Base-by-base conservation (phyloP, 2,797 vertebrate genomes). In the Enteromius thamalakanensis region DNA sequence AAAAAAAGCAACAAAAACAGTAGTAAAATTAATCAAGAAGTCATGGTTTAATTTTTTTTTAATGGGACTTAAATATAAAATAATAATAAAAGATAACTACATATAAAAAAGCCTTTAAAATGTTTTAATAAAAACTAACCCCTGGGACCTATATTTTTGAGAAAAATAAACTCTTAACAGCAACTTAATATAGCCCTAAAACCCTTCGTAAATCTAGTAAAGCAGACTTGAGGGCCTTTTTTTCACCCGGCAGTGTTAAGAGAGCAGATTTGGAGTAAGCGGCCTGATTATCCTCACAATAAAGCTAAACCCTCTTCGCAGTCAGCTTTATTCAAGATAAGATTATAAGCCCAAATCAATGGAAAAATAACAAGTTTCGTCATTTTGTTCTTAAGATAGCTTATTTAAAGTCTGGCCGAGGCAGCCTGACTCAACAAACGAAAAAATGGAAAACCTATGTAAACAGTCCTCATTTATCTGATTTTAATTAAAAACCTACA, bases 311-410 rank as follows among this genome's bases (percentile, higher is more conserved):
- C 76, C 71, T 69, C 72, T 83, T 65, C n/a, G 19, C 81, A 67
- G 53, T 83, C 62, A 74, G 78, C 64, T 71, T 84, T 84, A 77
- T 82, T 84, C 79, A 51, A 84, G 70, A 87, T 71, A 82, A 79
- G 76, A 87, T 76, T 86, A 87, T 76, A 84, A 82, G 53, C 79
- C 82, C 55, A 62, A 84, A 86, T 87, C 82, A 87, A 87, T 84
- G 70, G 62, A 74, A 87, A 76, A 76, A 85, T 81, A 85, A 78
- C 80, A 84, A 79, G 75, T 40, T 76, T 79, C 79, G 49, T 81
- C 81, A 79, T 76, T 82, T 34, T 80, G 55, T 79, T 86, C 75
- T 79, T 51, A 69, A 71, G 67, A 69, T 74, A 51, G 81, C 60
- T 83, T 80, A 80, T 83, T 69, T 15, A 82, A 74, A 72, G 58